Conservation (phyloP, 2,113 vertebrate genomes). For the Cyprinodon brontotheroides region DNA sequence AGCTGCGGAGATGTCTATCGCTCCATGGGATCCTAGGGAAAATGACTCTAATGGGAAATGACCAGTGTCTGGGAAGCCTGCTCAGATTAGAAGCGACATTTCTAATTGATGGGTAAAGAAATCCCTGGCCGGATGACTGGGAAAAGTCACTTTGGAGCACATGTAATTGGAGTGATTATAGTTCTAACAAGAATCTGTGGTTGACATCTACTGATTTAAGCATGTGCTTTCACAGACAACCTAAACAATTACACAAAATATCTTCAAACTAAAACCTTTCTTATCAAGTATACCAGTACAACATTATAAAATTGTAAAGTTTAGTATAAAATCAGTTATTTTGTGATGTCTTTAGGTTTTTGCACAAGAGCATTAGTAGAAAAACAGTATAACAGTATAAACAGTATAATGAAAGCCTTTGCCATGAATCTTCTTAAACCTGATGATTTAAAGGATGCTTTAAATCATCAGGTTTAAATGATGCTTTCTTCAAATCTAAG, state of each 20-base stretch:
- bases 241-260: constrained; percentile 19
- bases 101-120: constrained; percentile 96
- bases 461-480: not conserved
- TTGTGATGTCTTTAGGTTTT: not conserved
- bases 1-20: constrained; percentile 84
- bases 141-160: constrained; percentile 94
- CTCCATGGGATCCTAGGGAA: constrained; percentile 86
- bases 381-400: too few relatives aligned
- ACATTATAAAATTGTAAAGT: not conserved
- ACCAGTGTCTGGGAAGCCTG: constrained; percentile 85
- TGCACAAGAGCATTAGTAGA: not conserved
- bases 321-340: not conserved
- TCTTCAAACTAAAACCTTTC: not conserved
- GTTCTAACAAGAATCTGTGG: constrained; percentile 75
- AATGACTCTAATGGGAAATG: constrained; percentile 94
- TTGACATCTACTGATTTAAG: constrained; percentile 63
- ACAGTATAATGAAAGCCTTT: not conserved
- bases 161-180: constrained; percentile 95
- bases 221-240: constrained; percentile 40
- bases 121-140: constrained; percentile 87
- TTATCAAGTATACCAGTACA: not conserved
- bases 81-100: constrained; percentile 95
- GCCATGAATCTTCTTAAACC: not conserved
- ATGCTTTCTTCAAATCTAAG: too few relatives aligned
- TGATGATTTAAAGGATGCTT: not conserved